Conservation (phyloP, 2,113 vertebrate genomes). For the Etia nguti region DNA sequence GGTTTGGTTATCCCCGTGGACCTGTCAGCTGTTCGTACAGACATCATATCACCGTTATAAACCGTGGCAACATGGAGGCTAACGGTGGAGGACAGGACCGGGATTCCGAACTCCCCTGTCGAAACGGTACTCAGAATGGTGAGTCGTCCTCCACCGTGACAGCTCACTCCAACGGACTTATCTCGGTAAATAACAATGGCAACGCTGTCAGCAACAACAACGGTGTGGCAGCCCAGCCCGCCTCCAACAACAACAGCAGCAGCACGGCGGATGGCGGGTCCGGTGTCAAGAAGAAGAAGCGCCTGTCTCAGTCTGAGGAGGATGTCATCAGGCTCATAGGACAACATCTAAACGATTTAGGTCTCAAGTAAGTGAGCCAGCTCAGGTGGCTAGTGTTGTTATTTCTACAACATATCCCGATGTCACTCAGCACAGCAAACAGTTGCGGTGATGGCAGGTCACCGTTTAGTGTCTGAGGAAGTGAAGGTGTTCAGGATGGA, state of each 20-base stretch:
- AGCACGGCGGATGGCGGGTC: slow-evolving; percentile 64
- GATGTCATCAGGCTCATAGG: slow-evolving; percentile 94
- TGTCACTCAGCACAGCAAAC: background rate
- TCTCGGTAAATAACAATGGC: slow-evolving; percentile 74
- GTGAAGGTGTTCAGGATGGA: background rate
- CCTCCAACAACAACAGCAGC: slow-evolving; percentile 49
- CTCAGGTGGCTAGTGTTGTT: background rate
- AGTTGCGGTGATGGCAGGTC: background rate
- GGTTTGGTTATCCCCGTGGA: slow-evolving; percentile 6
- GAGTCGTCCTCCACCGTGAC: slow-evolving; percentile 77
- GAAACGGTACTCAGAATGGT: slow-evolving; percentile 80
- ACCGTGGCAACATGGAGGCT: slow-evolving; percentile 82
- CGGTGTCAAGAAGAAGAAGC: slow-evolving; percentile 86
- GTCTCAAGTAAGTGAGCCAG: slow-evolving; percentile 87
- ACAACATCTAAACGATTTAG: slow-evolving; percentile 91
- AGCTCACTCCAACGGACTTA: slow-evolving; percentile 84
- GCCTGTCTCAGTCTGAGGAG: slow-evolving; percentile 89
- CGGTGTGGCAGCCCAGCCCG: slow-evolving; percentile 65
- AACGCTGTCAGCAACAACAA: slow-evolving; percentile 76
- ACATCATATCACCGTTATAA: slow-evolving; percentile 16
- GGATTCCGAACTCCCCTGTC: slow-evolving; percentile 77
- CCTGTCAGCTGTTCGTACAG: slow-evolving; percentile 6
- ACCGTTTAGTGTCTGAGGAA: background rate
- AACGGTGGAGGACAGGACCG: slow-evolving; percentile 83
- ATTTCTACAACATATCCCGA: background rate